Conservation (phyloP, 2,113 vertebrate species). For the Vulpes ferrilata region DNA sequence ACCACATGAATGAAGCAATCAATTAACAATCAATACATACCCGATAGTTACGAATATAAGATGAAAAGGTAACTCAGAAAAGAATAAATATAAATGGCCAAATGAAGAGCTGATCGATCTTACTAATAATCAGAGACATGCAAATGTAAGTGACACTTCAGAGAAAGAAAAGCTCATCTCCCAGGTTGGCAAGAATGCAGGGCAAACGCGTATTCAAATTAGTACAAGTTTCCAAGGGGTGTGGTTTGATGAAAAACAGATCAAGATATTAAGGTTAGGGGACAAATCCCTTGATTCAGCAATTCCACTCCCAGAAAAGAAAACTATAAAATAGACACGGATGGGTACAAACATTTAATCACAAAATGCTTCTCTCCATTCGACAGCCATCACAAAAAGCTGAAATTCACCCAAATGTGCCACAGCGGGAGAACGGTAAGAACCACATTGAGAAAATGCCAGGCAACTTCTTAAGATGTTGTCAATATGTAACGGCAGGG, state of each 20-base stretch:
- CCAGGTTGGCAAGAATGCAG: neutral
- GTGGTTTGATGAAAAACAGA: neutral
- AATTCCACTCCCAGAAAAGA: neutral
- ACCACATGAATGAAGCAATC: slow-evolving; percentile 62
- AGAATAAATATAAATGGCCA: slow-evolving; percentile 36
- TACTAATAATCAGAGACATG: neutral
- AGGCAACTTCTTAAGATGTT: neutral
- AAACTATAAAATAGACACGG: neutral
- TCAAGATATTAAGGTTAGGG: neutral
- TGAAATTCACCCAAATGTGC: slow-evolving; percentile 47
- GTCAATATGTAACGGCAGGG: neutral
- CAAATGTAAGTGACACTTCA: neutral
- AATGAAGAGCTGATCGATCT: slow-evolving; percentile 21
- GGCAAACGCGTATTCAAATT: neutral
- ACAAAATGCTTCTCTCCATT: slow-evolving; percentile 33
- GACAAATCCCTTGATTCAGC: neutral
- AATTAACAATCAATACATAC: slow-evolving; percentile 70
- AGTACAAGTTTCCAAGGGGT: neutral
- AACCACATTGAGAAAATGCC: neutral
- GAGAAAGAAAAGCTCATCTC: neutral
- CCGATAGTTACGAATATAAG: slow-evolving; percentile 22
- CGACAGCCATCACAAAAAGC: neutral
- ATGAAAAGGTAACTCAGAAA: slow-evolving; percentile 60
- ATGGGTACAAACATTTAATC: slow-evolving; percentile 1
- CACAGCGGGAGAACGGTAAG: neutral